These are phyloP conservation scores for Irena cyanogastra DNA, from an alignment of 2,113 vertebrate genomes.

Conservation along the genomic window DNA sequence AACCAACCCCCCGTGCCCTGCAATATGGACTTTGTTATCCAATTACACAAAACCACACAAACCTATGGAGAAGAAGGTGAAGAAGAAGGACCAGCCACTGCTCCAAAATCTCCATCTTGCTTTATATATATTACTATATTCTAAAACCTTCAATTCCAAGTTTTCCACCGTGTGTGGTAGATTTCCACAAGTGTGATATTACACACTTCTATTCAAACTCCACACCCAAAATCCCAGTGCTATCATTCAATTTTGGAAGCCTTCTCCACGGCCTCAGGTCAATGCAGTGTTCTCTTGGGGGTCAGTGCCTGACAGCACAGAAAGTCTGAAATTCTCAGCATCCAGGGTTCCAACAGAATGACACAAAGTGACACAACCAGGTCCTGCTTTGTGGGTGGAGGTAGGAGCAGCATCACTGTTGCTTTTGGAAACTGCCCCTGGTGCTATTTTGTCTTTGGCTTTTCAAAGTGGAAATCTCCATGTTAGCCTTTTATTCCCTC, in stretches of 20 bases:
- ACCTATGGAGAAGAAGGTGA: not conserved
- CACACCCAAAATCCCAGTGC: not conserved
- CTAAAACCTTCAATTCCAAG: not conserved
- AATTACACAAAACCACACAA: not conserved
- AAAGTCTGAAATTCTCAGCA: not conserved
- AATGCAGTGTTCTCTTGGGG: not conserved
- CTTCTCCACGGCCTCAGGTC: not conserved
- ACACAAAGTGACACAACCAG: accelerated
- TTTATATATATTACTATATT: not conserved
- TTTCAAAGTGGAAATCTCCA: not conserved
- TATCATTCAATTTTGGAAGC: not conserved
- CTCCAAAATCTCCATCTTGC: not conserved
- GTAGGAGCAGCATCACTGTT: not conserved
- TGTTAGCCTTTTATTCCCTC: not conserved
- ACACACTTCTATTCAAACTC: not conserved
- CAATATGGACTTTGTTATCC: not conserved
- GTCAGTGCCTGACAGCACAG: not conserved
- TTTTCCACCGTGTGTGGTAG: not conserved
- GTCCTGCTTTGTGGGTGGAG: not conserved
- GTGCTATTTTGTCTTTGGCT: not conserved
- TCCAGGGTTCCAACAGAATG: not conserved
- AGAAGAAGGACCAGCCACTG: not conserved
- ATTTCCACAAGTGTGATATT: no score
- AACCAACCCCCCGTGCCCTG: not conserved
- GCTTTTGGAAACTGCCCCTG: not conserved